Conservation (phyloP, 1,140 invertebrate genomes). For the Aleiodes sp. region DNA sequence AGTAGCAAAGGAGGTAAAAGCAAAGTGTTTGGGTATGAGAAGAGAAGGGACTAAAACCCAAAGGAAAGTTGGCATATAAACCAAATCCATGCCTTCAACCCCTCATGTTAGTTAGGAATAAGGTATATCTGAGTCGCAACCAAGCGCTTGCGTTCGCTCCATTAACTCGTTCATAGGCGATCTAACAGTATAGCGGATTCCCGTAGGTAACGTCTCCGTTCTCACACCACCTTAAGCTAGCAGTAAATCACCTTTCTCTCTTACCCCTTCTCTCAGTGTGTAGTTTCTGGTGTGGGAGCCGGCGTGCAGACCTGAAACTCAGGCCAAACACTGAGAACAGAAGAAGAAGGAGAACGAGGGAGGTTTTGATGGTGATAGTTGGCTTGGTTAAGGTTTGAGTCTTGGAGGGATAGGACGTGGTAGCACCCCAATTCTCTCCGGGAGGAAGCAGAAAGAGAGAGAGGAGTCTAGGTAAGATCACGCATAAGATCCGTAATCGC, state of each 20-base stretch:
- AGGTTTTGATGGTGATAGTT: slow-evolving; percentile 21
- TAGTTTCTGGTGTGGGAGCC: slow-evolving; percentile 17
- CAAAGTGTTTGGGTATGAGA: background rate
- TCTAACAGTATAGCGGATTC: slow-evolving; percentile 46
- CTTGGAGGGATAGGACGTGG: background rate
- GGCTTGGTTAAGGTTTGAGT: background rate
- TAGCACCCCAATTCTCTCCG: background rate
- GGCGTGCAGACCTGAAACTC: slow-evolving; percentile 54
- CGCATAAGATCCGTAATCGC: slow-evolving; percentile 55
- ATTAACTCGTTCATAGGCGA: slow-evolving; percentile 64
- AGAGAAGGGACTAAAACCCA: background rate
- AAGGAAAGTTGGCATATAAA: background rate
- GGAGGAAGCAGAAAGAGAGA: background rate
- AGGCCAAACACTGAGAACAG: slow-evolving; percentile 61
- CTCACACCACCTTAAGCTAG: slow-evolving; percentile 53
- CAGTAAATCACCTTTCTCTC: slow-evolving; percentile 59
- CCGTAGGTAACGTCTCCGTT: slow-evolving; percentile 31
- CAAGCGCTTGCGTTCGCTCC: slow-evolving; percentile 48
- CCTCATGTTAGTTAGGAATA: slow-evolving; percentile 22
- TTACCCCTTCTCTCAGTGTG: slow-evolving; percentile 26
- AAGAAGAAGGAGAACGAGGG: slow-evolving; percentile 42
- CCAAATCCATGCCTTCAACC: background rate
- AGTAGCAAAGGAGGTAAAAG: slow-evolving; percentile 2
- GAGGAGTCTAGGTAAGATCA: slow-evolving; percentile 45
- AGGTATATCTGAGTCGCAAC: slow-evolving; percentile 11